Conservation (phyloP, 2,888 invertebrate species). For the Peribatodes rhomboidaria region DNA sequence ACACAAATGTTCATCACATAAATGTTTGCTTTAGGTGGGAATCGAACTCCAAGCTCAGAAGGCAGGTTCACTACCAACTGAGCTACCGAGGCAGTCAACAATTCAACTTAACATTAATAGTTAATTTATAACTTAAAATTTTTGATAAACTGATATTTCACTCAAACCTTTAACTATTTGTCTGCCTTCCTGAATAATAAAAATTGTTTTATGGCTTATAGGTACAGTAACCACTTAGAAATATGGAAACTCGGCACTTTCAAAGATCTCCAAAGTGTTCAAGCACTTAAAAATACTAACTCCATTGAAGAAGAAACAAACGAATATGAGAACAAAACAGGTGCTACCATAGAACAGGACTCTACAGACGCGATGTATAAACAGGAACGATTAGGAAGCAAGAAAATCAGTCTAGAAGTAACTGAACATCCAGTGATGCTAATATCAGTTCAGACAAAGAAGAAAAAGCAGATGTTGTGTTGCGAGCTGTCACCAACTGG, state of each 20-base stretch:
- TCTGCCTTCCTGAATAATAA: background rate
- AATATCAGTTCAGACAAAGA: conserved; percentile 88
- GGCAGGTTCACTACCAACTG: too few relatives aligned
- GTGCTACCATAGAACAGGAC: conserved; percentile 65
- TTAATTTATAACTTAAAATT: too few relatives aligned
- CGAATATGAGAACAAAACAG: conserved; percentile 48
- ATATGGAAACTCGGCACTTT: conserved; percentile 84
- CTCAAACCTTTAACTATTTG: too few relatives aligned
- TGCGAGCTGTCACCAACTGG: conserved; percentile 90
- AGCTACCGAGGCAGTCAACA: too few relatives aligned
- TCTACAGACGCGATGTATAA: conserved; percentile 55
- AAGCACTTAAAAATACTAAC: conserved; percentile 54
- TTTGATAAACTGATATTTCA: too few relatives aligned
- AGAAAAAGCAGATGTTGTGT: conserved; percentile 89
- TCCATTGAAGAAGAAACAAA: conserved; percentile 36
- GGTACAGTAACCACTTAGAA: conserved; percentile 85
- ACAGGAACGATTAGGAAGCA: conserved; percentile 25
- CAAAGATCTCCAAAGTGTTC: conserved; percentile 88
- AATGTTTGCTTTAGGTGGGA: too few relatives aligned
- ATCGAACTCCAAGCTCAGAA: too few relatives aligned
- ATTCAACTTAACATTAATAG: too few relatives aligned
- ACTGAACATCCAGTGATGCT: conserved; percentile 89
- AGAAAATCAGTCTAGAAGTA: conserved; percentile 63
- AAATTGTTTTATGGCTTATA: conserved; percentile 43
- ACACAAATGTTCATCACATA: too few relatives aligned